Conservation (phyloP, 2,113 vertebrate species). For the Telmatochromis sp. region DNA sequence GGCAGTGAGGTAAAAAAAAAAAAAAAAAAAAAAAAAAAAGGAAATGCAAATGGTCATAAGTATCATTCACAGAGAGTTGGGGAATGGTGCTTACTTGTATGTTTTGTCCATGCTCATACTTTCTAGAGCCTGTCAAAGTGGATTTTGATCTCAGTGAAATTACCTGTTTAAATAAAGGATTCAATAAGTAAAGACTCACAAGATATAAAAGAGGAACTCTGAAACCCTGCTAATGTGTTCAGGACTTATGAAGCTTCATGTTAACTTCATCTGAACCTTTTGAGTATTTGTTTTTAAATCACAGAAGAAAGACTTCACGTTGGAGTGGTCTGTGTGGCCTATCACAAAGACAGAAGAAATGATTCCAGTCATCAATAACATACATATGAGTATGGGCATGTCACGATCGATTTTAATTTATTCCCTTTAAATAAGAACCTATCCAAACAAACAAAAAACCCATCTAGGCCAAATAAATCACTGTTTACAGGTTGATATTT, state of each 20-base stretch:
- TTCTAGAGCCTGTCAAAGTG: neutral
- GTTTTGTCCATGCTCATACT: neutral
- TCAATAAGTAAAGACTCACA: neutral
- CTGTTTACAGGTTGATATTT: neutral
- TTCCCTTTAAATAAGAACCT: neutral
- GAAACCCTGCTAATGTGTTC: neutral
- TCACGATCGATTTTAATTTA: neutral
- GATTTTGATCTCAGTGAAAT: neutral
- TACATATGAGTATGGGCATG: fast-evolving
- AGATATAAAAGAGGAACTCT: neutral
- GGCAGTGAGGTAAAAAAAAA: too few relatives aligned
- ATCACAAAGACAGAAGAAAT: neutral
- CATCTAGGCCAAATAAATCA: neutral
- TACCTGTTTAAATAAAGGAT: neutral
- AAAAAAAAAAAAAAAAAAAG: fast-evolving
- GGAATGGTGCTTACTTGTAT: fast-evolving
- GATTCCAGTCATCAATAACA: neutral
- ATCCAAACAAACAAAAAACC: neutral
- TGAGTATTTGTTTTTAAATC: neutral
- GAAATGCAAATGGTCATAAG: neutral
- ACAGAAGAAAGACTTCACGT: neutral
- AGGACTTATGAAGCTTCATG: neutral
- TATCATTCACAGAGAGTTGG: neutral
- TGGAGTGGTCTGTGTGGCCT: neutral
- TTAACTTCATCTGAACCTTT: neutral